phyloP scores from a whole-genome alignment of 1,140 invertebrate species.

The Cotesia vestalis region DNA sequence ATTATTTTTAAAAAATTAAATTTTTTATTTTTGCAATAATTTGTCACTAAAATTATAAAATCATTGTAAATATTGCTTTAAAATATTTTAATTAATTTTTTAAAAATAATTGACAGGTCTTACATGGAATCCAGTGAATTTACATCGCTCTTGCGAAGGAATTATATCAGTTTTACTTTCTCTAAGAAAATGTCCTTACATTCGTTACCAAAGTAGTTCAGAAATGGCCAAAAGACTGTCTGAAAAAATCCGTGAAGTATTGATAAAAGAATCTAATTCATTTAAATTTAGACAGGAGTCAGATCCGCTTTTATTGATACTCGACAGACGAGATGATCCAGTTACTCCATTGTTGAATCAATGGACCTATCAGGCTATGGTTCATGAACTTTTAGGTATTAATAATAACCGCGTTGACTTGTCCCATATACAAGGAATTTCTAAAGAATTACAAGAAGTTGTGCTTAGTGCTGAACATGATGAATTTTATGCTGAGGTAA shows the following conservation, averaged over 20 bases:
- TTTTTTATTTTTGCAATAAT: no score
- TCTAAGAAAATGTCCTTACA: slow-evolving; percentile 88
- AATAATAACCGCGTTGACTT: slow-evolving; percentile 95
- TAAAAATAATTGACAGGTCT: slow-evolving; percentile 64
- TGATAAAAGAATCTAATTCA: slow-evolving; percentile 85
- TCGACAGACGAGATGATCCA: slow-evolving; percentile 93
- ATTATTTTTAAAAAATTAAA: no score
- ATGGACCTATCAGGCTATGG: slow-evolving; percentile 99
- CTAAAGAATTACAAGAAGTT: slow-evolving; percentile 92
- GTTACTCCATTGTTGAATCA: slow-evolving; percentile 97
- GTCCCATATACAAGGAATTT: slow-evolving; percentile 79
- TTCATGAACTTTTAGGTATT: slow-evolving; percentile 95
- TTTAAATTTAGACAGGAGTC: slow-evolving; percentile 85
- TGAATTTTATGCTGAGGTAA: slow-evolving; percentile 94
- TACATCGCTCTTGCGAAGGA: slow-evolving; percentile 85
- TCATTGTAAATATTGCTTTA: background rate
- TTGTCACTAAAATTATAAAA: no score
- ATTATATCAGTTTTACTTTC: slow-evolving; percentile 89
- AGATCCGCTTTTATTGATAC: slow-evolving; percentile 83
- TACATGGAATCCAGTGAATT: slow-evolving; percentile 77
- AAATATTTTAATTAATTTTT: background rate
- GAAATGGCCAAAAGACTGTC: slow-evolving; percentile 86
- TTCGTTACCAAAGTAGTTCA: slow-evolving; percentile 92
- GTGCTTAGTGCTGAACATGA: slow-evolving; percentile 95
- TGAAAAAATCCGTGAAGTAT: slow-evolving; percentile 83